These are phyloP conservation scores for Ondatra zibethicus DNA, from an alignment of 2,113 vertebrate species.

Conservation along the genomic window DNA sequence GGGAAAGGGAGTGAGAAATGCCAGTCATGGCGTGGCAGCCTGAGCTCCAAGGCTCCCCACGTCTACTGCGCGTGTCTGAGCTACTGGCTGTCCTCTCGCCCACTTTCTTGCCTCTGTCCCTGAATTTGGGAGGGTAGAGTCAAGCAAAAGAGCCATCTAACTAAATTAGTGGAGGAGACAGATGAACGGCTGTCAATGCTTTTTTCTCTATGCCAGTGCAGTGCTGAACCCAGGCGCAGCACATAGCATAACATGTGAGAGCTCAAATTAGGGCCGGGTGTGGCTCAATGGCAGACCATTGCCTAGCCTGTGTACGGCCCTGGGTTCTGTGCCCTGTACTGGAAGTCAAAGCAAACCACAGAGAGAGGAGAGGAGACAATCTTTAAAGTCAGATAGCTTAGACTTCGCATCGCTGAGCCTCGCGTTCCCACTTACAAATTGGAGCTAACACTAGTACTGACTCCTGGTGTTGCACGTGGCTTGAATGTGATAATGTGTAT, in stretches of 20 bases:
- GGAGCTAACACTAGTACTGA: not conserved
- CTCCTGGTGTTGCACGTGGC: not conserved
- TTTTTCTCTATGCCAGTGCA: not conserved
- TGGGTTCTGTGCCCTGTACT: not conserved
- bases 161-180: not conserved
- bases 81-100: not conserved
- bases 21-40: not conserved
- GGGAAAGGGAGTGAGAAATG: not conserved
- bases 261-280: not conserved
- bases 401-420: not conserved
- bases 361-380: not conserved
- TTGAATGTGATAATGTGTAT: not conserved
- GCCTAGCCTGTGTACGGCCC: not conserved
- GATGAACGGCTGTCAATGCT: accelerated
- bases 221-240: not conserved
- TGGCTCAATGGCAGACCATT: not conserved
- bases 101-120: not conserved
- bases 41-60: not conserved
- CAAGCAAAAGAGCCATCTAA: not conserved
- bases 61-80: accelerated
- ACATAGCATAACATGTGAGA: not conserved
- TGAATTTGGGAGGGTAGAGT: not conserved
- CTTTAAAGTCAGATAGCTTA: not conserved
- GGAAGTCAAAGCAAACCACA: not conserved
- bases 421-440: not conserved